These are phyloP conservation scores for Metallyticus violacea DNA, from an alignment of 2,888 invertebrate species.

Conservation along the genomic window DNA sequence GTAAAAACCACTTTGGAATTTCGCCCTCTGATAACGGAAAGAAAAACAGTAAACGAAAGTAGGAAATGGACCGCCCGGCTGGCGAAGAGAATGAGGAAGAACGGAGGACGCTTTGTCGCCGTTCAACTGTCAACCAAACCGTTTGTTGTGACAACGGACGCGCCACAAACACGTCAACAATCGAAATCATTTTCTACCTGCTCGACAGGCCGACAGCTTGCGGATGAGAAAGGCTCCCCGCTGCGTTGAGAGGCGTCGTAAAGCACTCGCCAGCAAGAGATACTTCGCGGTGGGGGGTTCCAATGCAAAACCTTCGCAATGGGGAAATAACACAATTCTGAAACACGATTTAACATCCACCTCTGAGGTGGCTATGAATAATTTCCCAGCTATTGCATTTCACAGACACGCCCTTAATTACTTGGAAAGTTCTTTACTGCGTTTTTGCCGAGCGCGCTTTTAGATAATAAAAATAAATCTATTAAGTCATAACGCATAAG, in stretches of 20 bases:
- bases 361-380: not conserved
- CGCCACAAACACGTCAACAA: slow-evolving; percentile 9
- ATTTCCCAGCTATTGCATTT: not conserved
- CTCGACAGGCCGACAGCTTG: not conserved
- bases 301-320: not conserved
- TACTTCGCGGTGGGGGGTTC: not conserved
- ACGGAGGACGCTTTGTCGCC: not conserved
- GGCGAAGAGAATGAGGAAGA: not conserved
- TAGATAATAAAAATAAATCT: not conserved
- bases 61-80: not conserved
- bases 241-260: not conserved
- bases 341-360: not conserved
- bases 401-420: not conserved
- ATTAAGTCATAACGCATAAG: no score
- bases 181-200: not conserved
- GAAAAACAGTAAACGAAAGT: not conserved
- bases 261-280: not conserved
- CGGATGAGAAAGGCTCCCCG: not conserved
- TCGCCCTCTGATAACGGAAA: not conserved
- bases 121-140: slow-evolving; percentile 4
- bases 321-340: not conserved
- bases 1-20: not conserved
- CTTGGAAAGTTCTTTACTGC: not conserved
- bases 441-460: not conserved
- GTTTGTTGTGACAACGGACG: slow-evolving; percentile 10